These are phyloP conservation scores for Percopsis transmontana DNA, from an alignment of 2,113 vertebrate species.

Conservation along the genomic window DNA sequence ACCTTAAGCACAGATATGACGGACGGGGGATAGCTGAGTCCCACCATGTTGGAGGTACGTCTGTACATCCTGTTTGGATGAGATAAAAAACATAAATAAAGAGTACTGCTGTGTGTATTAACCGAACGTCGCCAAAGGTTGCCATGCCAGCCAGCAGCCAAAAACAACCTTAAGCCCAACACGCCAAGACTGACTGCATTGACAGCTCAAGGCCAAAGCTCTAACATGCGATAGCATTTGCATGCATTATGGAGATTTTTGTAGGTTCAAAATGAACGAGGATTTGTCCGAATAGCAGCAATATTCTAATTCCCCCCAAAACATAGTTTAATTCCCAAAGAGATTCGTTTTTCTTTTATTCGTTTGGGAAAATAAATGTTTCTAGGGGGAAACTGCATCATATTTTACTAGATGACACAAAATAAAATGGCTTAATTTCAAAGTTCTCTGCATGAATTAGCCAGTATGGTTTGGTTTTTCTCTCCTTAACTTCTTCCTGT, in stretches of 20 bases:
- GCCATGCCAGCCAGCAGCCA: neutral
- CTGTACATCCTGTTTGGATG: slow-evolving; percentile 91
- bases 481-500: no score
- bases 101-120: slow-evolving; percentile 32
- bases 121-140: slow-evolving; percentile 35
- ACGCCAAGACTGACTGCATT: slow-evolving; percentile 13
- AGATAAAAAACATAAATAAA: slow-evolving; percentile 75
- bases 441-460: no score
- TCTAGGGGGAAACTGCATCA: no score
- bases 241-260: neutral
- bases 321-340: slow-evolving; percentile 4
- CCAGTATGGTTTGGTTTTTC: no score
- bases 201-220: slow-evolving; percentile 7
- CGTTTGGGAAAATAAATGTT: no score
- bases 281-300: neutral
- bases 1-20: slow-evolving; percentile 97
- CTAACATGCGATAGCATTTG: slow-evolving; percentile 11
- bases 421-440: no score
- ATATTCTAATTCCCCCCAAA: no score
- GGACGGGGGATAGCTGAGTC: slow-evolving; percentile 92
- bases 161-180: slow-evolving; percentile 37
- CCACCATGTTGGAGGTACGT: slow-evolving; percentile 97
- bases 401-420: no score
- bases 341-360: neutral
- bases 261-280: slow-evolving; percentile 14